phyloP scores from a whole-genome alignment of 2,888 invertebrate species.

The Brenthis hecate region DNA sequence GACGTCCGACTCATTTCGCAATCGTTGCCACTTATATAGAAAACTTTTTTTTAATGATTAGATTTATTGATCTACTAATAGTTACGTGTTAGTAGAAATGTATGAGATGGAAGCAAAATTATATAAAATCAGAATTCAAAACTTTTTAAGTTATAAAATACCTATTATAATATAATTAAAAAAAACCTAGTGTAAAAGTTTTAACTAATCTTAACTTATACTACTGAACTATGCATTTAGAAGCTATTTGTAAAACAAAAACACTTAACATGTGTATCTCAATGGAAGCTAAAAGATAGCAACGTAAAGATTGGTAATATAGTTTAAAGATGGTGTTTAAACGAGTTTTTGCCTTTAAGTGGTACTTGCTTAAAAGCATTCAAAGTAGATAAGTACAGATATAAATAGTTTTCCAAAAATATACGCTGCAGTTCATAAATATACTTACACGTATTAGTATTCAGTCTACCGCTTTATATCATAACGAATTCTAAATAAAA shows the following conservation, averaged over 20 bases:
- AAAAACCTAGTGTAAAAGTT: too few species aligned
- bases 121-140: too few species aligned
- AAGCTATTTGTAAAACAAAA: conserved; percentile 15
- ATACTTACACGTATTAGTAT: conserved; percentile 30
- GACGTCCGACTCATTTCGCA: conserved; percentile 40
- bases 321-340: conserved; percentile 33
- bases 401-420: conserved; percentile 44
- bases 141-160: too few species aligned
- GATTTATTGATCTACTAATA: not conserved
- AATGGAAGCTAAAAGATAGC: conserved; percentile 24
- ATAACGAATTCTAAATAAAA: too few species aligned
- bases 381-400: conserved; percentile 39
- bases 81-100: too few species aligned
- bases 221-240: not conserved
- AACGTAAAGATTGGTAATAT: conserved; percentile 19
- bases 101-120: too few species aligned
- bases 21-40: conserved; percentile 17
- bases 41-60: not conserved
- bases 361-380: conserved; percentile 40
- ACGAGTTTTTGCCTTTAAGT: conserved; percentile 37
- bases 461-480: conserved; percentile 26
- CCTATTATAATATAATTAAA: too few species aligned
- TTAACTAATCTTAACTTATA: not conserved
- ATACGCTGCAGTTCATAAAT: conserved; percentile 37
- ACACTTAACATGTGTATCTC: conserved; percentile 17